Percentiles rank a stretch among this genome's conserved stretches.
Conservation (phyloP, 1,140 invertebrate species). For the Saxidomus purpurata region DNA sequence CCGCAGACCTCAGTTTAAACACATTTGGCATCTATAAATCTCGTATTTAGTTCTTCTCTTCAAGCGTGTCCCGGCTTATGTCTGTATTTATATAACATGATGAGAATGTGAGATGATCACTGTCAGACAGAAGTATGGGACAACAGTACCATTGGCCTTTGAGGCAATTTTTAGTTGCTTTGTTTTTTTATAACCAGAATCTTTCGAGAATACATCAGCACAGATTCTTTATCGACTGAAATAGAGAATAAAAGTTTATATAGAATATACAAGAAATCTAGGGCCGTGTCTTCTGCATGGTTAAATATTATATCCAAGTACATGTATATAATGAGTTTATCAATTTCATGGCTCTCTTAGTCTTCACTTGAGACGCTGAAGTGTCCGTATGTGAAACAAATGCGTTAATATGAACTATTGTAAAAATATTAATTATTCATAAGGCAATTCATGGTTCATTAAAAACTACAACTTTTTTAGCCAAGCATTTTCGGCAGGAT, state of each 20-base stretch:
- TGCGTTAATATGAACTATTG: no score
- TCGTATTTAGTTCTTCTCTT: background rate
- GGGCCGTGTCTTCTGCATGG: no score
- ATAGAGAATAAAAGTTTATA: background rate
- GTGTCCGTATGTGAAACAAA: no score
- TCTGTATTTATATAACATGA: background rate
- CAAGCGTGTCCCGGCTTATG: background rate
- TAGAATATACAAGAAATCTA: background rate
- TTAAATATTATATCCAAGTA: no score
- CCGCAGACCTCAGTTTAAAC: background rate
- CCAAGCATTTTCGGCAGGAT: no score
- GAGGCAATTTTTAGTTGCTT: background rate
- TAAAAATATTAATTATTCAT: no score
- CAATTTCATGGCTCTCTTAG: no score
- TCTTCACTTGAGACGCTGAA: no score
- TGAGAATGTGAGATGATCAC: background rate
- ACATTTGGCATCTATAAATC: background rate
- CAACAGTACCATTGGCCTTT: background rate
- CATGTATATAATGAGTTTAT: no score
- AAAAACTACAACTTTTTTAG: no score
- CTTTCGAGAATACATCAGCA: background rate
- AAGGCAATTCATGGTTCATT: no score
- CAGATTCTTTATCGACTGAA: slow-evolving; percentile 10
- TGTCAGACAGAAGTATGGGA: background rate
- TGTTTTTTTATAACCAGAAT: background rate